phyloP scores from a whole-genome alignment of 2,113 vertebrate species.

The Emydocephalus ijimae region DNA sequence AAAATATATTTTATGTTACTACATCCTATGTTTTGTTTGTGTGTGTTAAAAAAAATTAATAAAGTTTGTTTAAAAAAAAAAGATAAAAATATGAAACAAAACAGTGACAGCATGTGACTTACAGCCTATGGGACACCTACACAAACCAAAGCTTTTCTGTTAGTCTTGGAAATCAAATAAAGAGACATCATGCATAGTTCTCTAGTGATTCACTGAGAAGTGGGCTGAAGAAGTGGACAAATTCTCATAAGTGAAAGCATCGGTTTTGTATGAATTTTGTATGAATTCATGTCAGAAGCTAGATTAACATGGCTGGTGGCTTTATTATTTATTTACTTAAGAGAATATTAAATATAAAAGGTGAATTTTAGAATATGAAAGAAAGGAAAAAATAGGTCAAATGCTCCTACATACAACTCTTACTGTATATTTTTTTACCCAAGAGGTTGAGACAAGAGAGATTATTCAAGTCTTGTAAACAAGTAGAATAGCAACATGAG shows the following conservation, averaged over 20 bases:
- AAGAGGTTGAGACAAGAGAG: background rate
- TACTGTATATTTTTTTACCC: no score
- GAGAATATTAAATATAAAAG: background rate
- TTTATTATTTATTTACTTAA: background rate
- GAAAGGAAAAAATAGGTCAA: background rate
- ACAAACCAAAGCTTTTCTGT: background rate
- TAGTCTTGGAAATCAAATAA: slow-evolving; percentile 8
- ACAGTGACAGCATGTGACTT: background rate
- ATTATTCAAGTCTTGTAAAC: background rate
- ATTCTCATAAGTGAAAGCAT: background rate
- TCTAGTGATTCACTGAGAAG: background rate
- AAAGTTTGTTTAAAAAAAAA: no score
- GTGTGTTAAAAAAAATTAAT: no score
- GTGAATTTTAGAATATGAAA: background rate
- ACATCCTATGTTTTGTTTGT: no score
- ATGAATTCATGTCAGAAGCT: background rate
- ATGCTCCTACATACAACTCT: background rate
- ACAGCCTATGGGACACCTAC: background rate
- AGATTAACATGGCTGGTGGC: background rate
- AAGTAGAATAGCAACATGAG: background rate
- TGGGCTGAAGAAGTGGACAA: background rate
- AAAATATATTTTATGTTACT: no score
- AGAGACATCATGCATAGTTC: background rate
- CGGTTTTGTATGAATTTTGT: background rate
- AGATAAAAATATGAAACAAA: background rate